Evolutionary conservation across 1,140 invertebrate species (phyloP), one percentile per base, ranked within the genome.

Genomic region (Drosophila grimshawi): DNA sequence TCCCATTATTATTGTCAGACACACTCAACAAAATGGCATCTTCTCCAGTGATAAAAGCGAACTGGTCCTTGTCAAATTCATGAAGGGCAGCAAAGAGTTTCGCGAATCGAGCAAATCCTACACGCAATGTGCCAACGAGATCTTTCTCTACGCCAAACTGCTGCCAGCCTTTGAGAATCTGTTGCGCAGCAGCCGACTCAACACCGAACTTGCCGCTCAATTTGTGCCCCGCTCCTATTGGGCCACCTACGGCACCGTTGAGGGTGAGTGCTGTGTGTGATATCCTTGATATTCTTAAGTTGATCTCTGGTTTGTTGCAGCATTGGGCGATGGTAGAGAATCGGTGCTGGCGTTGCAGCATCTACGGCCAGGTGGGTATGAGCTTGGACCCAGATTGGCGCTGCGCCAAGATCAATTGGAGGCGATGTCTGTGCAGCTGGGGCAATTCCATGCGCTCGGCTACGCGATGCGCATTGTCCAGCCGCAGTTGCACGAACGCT

Each of bases 81-180:
- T 92, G 91, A 90, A 89, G 68, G 90, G 91, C 33, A 72, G 69
- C n/a, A 59, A 70, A 4, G 65, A 68, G 10, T 92, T 91, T 41
- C 81, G 91, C 0, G 72, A 73, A 43, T 75, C 75, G 3, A 86
- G 86, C 57, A 83, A 82, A 49, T 91, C 89, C 7, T 91, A 91
- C 59, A 78, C 70, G 2, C 91, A 91, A 64, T 92, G 90, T 56
- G 75, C 83, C 60, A 92, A 92, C 64, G 91, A 92, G 51, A 56
- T 80, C 8, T 91, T 80, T 52, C 77, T 80, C 30, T 92, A 92
- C 29, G 55, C 74, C 5, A 73, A 90, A 11, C 71, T 91, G 0
- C 55, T 92, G 61, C 86, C 91, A 1, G 81, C 80, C 7, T 92
- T 82, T 49, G 78, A 90, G 55, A 71, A 90, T 55, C 33, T 92